These are phyloP conservation scores for Timandra comae DNA, from an alignment of 2,888 invertebrate genomes.

Conservation along the genomic window DNA sequence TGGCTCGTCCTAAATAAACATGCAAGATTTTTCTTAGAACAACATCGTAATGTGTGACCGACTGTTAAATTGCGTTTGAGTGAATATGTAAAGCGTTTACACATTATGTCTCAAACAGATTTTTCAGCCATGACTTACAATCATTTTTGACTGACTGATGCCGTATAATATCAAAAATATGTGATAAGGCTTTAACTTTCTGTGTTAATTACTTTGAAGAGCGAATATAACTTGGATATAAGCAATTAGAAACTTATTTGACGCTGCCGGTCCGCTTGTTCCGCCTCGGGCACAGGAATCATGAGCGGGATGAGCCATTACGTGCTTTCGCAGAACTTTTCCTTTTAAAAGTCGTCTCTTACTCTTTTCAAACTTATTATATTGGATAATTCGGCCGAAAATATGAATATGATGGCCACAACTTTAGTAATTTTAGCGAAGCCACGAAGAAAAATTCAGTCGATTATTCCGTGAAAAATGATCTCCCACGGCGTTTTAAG, in stretches of 20 bases:
- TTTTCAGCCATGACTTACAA: too few species aligned
- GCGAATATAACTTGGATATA: slow-evolving; percentile 75
- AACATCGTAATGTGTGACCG: too few species aligned
- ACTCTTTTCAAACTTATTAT: slow-evolving; percentile 73
- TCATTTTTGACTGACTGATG: too few species aligned
- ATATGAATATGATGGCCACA: slow-evolving; percentile 69
- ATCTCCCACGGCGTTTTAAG: slow-evolving; percentile 46
- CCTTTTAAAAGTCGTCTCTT: slow-evolving; percentile 74
- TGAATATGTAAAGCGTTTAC: too few species aligned
- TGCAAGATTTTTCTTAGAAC: too few species aligned
- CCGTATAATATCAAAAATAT: too few species aligned
- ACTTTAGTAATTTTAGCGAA: slow-evolving; percentile 64
- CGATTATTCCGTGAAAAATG: slow-evolving; percentile 61
- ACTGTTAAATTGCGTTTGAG: too few species aligned
- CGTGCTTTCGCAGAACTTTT: slow-evolving; percentile 72
- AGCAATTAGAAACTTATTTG: slow-evolving; percentile 77
- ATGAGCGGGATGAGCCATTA: slow-evolving; percentile 75
- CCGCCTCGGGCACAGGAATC: slow-evolving; percentile 68
- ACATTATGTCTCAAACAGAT: too few species aligned
- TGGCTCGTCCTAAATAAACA: too few species aligned
- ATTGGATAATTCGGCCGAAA: slow-evolving; percentile 71
- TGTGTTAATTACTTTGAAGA: slow-evolving; percentile 71
- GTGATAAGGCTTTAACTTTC: slow-evolving; percentile 62
- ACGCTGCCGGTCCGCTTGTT: slow-evolving; percentile 71
- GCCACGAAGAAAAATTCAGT: slow-evolving; percentile 47